Evolutionary conservation across 1,140 invertebrate species (phyloP).

Genomic region (Drosophila baimaii): DNA sequence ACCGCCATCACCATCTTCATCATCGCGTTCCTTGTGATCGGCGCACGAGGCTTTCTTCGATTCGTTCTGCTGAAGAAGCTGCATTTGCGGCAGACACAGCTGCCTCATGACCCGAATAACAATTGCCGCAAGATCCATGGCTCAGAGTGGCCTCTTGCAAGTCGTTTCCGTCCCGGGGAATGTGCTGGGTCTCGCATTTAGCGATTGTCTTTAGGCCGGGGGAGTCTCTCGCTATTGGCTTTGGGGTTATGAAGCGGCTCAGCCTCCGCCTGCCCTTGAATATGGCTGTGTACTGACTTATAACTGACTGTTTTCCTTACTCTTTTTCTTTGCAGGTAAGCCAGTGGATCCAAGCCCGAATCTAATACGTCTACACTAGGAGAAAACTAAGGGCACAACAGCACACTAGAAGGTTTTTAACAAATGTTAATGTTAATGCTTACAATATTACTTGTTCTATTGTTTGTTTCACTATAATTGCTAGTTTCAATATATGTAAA

Average conservation of each 20-base stretch:
- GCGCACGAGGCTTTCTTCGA: slow-evolving; percentile 49
- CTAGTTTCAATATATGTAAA: too few species aligned
- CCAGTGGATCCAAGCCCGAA: neutral
- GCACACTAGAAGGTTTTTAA: neutral
- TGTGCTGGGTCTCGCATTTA: slow-evolving; percentile 20
- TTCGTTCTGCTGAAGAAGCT: slow-evolving; percentile 53
- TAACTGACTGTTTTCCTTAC: neutral
- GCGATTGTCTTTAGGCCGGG: slow-evolving; percentile 26
- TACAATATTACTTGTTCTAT: too few species aligned
- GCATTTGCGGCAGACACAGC: slow-evolving; percentile 25
- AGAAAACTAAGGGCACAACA: neutral
- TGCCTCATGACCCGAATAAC: slow-evolving; percentile 67
- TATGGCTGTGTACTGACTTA: slow-evolving; percentile 6
- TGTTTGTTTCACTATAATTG: neutral
- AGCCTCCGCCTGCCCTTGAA: slow-evolving; percentile 19
- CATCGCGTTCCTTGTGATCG: slow-evolving; percentile 27
- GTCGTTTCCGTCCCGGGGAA: slow-evolving; percentile 14
- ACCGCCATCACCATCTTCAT: slow-evolving; percentile 30
- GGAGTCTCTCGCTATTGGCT: slow-evolving; percentile 1
- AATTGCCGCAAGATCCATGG: slow-evolving; percentile 15
- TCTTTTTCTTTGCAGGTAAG: slow-evolving; percentile 32
- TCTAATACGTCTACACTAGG: neutral
- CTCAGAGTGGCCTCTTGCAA: too few species aligned
- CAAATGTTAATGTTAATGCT: neutral
- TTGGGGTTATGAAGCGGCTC: slow-evolving; percentile 3